phyloP scores from a whole-genome alignment of 2,797 vertebrate genomes.

The Megaceryle alcyon region DNA sequence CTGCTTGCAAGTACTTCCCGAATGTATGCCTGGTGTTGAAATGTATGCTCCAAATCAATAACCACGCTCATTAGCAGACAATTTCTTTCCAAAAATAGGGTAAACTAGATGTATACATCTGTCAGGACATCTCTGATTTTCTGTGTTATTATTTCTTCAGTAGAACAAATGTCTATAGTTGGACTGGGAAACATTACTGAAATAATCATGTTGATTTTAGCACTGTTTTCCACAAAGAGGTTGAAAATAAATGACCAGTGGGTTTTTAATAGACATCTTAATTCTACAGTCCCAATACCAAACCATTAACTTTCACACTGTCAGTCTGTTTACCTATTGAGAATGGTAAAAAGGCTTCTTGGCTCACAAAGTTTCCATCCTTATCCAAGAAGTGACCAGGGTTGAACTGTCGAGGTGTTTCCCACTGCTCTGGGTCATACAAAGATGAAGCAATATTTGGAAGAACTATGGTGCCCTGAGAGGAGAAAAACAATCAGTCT shows the following conservation, averaged over 20 bases:
- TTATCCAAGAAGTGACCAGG: constrained; percentile 71
- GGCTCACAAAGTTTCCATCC: constrained; percentile 65
- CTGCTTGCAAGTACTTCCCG: background rate
- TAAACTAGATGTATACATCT: background rate
- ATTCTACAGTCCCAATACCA: background rate
- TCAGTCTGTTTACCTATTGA: constrained; percentile 50
- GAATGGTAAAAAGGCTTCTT: constrained; percentile 72
- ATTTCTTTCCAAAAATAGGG: background rate
- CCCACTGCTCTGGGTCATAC: constrained; percentile 65
- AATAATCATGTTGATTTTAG: background rate
- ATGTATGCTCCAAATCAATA: background rate
- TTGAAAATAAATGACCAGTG: background rate
- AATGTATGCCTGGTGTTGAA: background rate
- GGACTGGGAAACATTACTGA: background rate
- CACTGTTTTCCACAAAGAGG: background rate
- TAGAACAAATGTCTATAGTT: background rate
- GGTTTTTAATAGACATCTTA: background rate
- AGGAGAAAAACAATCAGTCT: background rate
- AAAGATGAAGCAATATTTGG: constrained; percentile 70
- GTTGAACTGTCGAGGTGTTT: constrained; percentile 71
- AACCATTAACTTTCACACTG: background rate
- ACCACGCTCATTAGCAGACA: background rate
- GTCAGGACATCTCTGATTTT: background rate
- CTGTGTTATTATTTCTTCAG: background rate
- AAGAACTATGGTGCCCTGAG: constrained; percentile 69